phyloP scores from a whole-genome alignment of 2,888 invertebrate species.

The Mythimna lalbum region DNA sequence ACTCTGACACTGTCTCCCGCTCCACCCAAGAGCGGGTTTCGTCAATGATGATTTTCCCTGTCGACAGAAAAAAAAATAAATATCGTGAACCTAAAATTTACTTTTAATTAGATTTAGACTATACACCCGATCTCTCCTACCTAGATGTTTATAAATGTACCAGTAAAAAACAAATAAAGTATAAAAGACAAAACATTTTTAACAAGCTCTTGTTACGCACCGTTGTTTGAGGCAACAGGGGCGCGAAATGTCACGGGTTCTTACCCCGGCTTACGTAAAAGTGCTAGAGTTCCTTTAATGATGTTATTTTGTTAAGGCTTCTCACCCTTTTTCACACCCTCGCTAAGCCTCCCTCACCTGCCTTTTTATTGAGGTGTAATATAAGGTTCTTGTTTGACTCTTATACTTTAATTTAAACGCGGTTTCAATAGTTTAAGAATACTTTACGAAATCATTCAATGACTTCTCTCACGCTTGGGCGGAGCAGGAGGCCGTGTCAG shows the following conservation, averaged over 20 bases:
- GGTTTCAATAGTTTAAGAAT: not conserved
- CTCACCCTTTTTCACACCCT: constrained; percentile 50
- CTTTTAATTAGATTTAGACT: too few relatives aligned
- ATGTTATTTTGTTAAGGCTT: constrained; percentile 49
- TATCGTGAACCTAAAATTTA: too few relatives aligned
- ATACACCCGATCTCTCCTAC: too few relatives aligned
- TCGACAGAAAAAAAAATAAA: too few relatives aligned
- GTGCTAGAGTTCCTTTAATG: constrained; percentile 53
- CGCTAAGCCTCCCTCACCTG: constrained; percentile 24
- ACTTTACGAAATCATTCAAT: too few relatives aligned
- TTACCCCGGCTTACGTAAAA: constrained; percentile 49
- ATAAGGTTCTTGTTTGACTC: too few relatives aligned
- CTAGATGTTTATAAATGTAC: too few relatives aligned
- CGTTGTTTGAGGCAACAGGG: constrained; percentile 22
- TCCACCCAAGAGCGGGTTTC: too few relatives aligned
- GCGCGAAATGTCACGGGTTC: constrained; percentile 38
- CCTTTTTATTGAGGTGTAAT: constrained; percentile 23
- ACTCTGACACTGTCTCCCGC: too few relatives aligned
- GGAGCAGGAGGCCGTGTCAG: too few relatives aligned
- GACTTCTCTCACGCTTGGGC: too few relatives aligned
- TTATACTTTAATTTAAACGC: constrained; percentile 6
- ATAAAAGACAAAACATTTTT: constrained; percentile 22
- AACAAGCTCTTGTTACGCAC: constrained; percentile 42
- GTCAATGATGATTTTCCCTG: too few relatives aligned
- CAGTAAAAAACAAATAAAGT: not conserved